Conservation (phyloP, 2,113 vertebrate genomes). For the Elachura formosa region DNA sequence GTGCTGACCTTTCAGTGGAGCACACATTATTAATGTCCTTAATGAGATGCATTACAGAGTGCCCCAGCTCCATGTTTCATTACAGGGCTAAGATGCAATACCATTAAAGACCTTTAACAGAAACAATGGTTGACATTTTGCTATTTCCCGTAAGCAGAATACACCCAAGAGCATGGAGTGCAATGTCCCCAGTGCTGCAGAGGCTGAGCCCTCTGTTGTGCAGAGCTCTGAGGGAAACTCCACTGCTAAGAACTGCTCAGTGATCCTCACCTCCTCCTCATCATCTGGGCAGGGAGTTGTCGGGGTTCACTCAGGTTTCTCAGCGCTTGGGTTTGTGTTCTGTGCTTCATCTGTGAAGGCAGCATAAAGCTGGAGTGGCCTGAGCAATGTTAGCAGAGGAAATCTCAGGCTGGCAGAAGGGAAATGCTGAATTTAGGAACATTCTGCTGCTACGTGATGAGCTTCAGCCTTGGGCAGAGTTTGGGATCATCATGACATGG, state of each 20-base stretch:
- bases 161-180: slow-evolving; percentile 24
- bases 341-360: not conserved
- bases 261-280: not conserved
- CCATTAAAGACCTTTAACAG: slow-evolving; percentile 80
- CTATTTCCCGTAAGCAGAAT: slow-evolving; percentile 77
- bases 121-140: slow-evolving; percentile 83
- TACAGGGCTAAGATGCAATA: slow-evolving; percentile 74
- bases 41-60: slow-evolving; percentile 79
- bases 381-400: not conserved
- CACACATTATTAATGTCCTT: slow-evolving; percentile 76
- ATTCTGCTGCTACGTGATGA: rapidly evolving
- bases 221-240: not conserved
- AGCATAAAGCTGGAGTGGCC: not conserved
- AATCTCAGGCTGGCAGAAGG: not conserved
- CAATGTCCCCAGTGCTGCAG: slow-evolving; percentile 3
- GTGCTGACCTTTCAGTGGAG: slow-evolving; percentile 78
- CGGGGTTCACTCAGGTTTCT: not conserved
- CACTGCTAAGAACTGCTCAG: not conserved
- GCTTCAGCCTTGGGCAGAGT: not conserved
- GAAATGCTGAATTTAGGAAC: not conserved
- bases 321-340: not conserved
- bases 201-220: not conserved
- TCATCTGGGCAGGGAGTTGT: not conserved
- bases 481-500: not conserved
- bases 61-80: slow-evolving; percentile 74